Evolutionary conservation across 2,797 vertebrate species (phyloP).

Genomic region (Argentina silus): DNA sequence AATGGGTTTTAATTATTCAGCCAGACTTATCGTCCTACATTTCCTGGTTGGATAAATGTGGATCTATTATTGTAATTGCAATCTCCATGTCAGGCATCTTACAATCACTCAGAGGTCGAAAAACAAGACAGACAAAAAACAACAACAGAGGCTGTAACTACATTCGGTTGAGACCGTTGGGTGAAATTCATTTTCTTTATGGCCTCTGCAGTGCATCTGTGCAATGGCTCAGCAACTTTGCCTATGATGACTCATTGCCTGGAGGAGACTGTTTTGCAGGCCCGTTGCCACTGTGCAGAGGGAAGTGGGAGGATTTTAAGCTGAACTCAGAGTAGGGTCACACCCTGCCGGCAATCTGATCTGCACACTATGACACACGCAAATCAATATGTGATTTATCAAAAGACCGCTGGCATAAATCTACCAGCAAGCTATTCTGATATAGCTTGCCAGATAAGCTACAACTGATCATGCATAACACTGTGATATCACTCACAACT

Average conservation of each 20-base stretch:
- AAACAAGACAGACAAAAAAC: constrained; percentile 22
- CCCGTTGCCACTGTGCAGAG: constrained; percentile 10
- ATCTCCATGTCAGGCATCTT: constrained; percentile 42
- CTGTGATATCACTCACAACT: constrained; percentile 38
- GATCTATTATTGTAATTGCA: constrained; percentile 55
- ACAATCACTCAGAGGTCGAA: constrained; percentile 41
- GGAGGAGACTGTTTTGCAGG: constrained; percentile 10
- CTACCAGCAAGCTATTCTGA: constrained; percentile 33
- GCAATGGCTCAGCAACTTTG: constrained; percentile 23
- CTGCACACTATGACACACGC: constrained; percentile 42
- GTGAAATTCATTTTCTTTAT: constrained; percentile 35
- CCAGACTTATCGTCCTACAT: constrained; percentile 29
- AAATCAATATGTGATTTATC: constrained; percentile 60
- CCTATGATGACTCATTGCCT: constrained; percentile 3
- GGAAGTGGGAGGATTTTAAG: background rate
- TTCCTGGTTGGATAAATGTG: constrained; percentile 41
- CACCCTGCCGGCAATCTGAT: background rate
- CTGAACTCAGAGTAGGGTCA: background rate
- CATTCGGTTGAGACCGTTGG: constrained; percentile 7
- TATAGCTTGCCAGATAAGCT: constrained; percentile 33
- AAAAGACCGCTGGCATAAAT: constrained; percentile 40
- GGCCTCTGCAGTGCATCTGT: constrained; percentile 43
- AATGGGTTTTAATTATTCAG: constrained; percentile 47
- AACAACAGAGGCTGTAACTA: constrained; percentile 16
- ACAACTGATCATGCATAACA: constrained; percentile 52